Percentiles rank a stretch among this genome's conserved stretches.
phyloP scores from a whole-genome alignment of 92 coral and sea anemone genomes.

The Muricea muricata region DNA sequence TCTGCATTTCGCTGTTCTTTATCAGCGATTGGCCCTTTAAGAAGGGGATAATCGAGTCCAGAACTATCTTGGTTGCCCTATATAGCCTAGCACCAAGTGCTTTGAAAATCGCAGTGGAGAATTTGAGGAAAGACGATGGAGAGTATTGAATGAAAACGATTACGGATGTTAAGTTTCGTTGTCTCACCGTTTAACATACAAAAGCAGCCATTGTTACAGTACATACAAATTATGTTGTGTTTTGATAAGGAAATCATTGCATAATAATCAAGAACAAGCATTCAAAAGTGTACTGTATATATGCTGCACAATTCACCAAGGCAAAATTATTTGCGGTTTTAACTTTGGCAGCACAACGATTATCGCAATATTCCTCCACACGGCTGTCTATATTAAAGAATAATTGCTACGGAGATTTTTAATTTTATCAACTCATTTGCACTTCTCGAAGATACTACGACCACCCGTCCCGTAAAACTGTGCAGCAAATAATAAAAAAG shows the following conservation, averaged over 20 bases:
- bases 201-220: no score
- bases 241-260: background rate
- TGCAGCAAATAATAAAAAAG: background rate
- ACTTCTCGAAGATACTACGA: conserved; percentile 17
- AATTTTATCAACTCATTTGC: conserved; percentile 38
- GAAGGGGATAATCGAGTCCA: no score
- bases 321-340: background rate
- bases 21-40: no score
- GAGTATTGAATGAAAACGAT: no score
- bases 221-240: no score
- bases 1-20: no score
- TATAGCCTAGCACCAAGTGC: no score
- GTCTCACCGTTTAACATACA: no score
- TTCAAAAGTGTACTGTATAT: background rate
- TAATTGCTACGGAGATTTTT: conserved; percentile 8
- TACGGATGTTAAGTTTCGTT: no score
- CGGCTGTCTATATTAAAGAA: background rate
- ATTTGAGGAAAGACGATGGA: no score
- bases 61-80: no score
- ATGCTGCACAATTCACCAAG: background rate
- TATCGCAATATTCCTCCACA: background rate
- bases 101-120: no score
- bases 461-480: conserved; percentile 16
- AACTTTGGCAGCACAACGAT: background rate
- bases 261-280: background rate